These are phyloP conservation scores for Brachynemurus nebulosus DNA, from an alignment of 2,888 invertebrate species.

Conservation along the genomic window DNA sequence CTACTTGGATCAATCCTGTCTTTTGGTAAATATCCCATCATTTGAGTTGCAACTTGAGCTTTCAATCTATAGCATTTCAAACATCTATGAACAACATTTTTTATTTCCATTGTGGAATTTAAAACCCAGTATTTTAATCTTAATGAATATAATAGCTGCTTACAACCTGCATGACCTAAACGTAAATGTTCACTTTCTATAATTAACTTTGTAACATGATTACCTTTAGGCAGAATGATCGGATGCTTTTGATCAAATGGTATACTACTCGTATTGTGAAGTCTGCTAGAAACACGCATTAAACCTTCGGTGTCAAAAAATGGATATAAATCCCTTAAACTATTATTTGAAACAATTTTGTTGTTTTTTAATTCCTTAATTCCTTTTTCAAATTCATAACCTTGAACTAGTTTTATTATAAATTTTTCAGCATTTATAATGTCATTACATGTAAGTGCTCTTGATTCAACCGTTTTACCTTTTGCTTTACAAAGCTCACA, in stretches of 20 bases:
- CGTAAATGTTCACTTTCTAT: background rate
- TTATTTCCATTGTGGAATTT: background rate
- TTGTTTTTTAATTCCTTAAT: background rate
- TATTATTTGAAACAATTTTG: background rate
- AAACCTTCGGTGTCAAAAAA: constrained; percentile 10
- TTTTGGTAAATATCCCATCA: constrained; percentile 15
- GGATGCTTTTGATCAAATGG: constrained; percentile 11
- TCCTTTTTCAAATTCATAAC: background rate
- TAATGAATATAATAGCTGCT: background rate
- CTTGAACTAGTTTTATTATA: background rate
- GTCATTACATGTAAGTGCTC: background rate
- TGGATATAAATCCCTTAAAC: constrained; percentile 7
- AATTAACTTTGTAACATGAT: constrained; percentile 3
- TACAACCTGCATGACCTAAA: background rate
- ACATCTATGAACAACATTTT: background rate
- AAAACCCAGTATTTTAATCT: background rate
- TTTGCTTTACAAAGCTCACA: background rate
- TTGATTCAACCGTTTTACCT: background rate
- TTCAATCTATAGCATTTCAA: background rate
- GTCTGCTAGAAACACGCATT: constrained; percentile 10
- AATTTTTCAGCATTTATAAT: background rate
- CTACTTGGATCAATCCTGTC: constrained; percentile 9
- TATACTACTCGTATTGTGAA: constrained; percentile 4
- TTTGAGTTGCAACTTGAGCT: background rate
- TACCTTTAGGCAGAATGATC: constrained; percentile 9